These are phyloP conservation scores for Balanococcus diminutus DNA, from an alignment of 2,888 invertebrate species.

Conservation along the genomic window DNA sequence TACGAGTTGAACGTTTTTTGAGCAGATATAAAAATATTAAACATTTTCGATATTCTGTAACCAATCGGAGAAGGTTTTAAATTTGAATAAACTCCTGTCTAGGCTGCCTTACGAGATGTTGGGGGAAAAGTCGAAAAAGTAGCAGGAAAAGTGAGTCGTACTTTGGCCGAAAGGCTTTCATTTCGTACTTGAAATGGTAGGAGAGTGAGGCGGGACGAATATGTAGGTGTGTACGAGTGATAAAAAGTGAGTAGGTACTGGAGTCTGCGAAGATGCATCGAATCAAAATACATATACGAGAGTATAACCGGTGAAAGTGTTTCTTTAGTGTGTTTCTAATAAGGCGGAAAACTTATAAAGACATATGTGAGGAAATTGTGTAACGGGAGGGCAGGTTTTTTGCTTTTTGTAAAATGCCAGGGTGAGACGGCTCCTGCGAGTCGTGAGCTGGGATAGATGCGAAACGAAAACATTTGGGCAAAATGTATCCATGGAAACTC, in stretches of 20 bases:
- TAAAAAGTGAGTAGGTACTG: background rate
- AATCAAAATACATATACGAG: background rate
- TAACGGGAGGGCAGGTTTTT: background rate
- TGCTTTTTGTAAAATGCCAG: constrained; percentile 14
- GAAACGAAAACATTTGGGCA: constrained; percentile 35
- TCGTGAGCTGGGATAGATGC: constrained; percentile 37
- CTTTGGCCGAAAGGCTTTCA: background rate
- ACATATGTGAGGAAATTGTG: constrained; percentile 40
- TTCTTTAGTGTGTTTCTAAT: constrained; percentile 43
- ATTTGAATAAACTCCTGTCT: background rate
- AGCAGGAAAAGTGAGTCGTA: too few species aligned
- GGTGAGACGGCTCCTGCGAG: constrained; percentile 43
- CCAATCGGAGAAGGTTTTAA: background rate
- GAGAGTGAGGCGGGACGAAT: too few species aligned
- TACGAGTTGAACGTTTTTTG: background rate
- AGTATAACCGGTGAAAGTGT: constrained; percentile 33
- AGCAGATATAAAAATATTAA: constrained; percentile 30
- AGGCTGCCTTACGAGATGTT: background rate
- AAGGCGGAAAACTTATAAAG: constrained; percentile 40
- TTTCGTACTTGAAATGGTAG: too few species aligned
- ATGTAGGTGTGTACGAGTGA: background rate
- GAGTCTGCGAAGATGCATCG: background rate
- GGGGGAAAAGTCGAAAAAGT: background rate
- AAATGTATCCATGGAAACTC: constrained; percentile 53
- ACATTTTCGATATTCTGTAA: background rate